Evolutionary conservation across 1,140 invertebrate species (phyloP), one percentile per base, ranked within the genome.

Genomic region (Sitodiplosis mosellana): DNA sequence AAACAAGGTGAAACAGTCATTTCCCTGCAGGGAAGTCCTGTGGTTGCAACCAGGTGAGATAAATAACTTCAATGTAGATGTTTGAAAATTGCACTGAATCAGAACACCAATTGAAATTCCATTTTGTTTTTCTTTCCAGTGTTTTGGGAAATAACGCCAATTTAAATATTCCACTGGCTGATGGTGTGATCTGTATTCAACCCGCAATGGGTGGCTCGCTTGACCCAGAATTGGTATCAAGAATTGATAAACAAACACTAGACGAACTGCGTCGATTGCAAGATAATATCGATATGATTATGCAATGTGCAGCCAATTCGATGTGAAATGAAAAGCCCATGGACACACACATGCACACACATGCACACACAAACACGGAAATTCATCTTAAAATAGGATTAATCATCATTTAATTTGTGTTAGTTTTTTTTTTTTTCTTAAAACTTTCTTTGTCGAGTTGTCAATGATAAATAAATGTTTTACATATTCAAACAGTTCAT

Each of bases 11-110:
- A 78, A 60, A 68, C 74, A 51, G 75, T 72, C 0, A 63, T 77
- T 18, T 77, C 75, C 33, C 70, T 76, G 59, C 66, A 66, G 51
- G 75, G 75, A 21, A 77, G 74, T 54, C 76, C 75, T 2, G 58
- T 78, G 2, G 60, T 76, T 45, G 69, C 75, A 0, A 58, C 63
- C 34, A 55, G 55, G 61, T 63, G 55, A 56, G 57, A 55, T 22
- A 43, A 2, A 36, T 37, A 41, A n/a, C 21, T n/a, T n/a, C n/a
- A n/a, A n/a, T 8, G 22, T 8, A 45, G 18, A 37, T 46, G n/a
- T 10, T 36, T 36, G 10, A 15, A 15, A 19, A 15, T 15, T 12
- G n/a, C 14, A 47, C 14, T 17, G 2, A 43, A 18, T 12, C 18
- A 19, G 6, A 18, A n/a, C 17, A 17, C 41, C 14, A 18, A 20